These are phyloP conservation scores for Aspiorhynchus laticeps DNA, from an alignment of 2,113 vertebrate species.

Conservation along the genomic window DNA sequence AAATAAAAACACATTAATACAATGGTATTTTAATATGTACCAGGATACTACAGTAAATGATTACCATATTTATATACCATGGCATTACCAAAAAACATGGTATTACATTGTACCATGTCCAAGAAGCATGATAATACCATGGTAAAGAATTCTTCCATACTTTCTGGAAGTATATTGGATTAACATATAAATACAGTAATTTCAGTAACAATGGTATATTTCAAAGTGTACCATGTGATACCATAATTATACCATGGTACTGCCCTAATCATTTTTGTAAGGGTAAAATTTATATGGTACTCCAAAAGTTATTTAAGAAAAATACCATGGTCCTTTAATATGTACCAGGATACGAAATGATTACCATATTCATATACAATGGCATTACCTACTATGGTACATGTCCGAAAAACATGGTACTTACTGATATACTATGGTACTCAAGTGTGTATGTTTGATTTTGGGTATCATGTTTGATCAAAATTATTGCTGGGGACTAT, in stretches of 20 bases:
- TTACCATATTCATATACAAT: neutral
- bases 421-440: neutral
- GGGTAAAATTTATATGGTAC: neutral
- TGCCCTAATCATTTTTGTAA: no score
- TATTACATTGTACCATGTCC: neutral
- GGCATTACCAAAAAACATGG: neutral
- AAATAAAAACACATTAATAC: neutral
- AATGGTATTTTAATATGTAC: neutral
- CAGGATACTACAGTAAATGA: neutral
- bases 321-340: neutral
- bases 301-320: neutral
- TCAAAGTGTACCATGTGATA: neutral
- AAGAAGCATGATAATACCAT: neutral
- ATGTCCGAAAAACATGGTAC: neutral
- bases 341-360: neutral
- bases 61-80: neutral
- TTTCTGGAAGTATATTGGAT: neutral
- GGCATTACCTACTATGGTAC: neutral
- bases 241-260: neutral
- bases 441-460: no score
- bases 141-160: no score
- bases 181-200: neutral
- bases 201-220: neutral
- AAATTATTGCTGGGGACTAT: no score
- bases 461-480: no score